Percentiles rank a stretch among this genome's conserved stretches.
phyloP scores from a whole-genome alignment of 2,888 invertebrate genomes.

The Thalpophila matura region DNA sequence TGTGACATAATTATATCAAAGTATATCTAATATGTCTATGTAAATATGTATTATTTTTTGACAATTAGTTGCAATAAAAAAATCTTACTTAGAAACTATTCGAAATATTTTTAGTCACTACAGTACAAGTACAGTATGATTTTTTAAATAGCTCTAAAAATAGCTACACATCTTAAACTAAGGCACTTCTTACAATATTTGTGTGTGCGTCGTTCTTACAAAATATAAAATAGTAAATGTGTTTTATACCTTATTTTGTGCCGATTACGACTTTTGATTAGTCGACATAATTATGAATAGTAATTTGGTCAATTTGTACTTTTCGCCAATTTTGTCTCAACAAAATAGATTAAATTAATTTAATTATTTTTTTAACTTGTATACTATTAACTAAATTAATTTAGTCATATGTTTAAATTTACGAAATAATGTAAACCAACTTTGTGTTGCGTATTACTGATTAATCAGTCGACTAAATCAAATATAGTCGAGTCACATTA shows the following conservation, averaged over 20 bases:
- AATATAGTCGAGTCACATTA: conserved; percentile 36
- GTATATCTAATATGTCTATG: background rate
- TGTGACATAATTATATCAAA: conserved; percentile 11
- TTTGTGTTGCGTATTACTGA: background rate
- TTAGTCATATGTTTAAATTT: background rate
- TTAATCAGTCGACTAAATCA: conserved; percentile 35
- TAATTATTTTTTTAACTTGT: too few relatives aligned
- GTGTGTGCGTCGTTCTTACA: conserved; percentile 67
- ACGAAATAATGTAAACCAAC: background rate
- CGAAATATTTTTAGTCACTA: conserved; percentile 32
- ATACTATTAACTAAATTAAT: background rate
- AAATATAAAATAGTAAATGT: conserved; percentile 53
- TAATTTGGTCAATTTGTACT: background rate
- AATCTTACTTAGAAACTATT: conserved; percentile 16
- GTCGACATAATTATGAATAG: conserved; percentile 6
- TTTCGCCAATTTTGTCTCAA: too few relatives aligned
- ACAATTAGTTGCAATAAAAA: conserved; percentile 16
- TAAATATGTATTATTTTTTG: conserved; percentile 5
- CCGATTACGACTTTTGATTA: conserved; percentile 34
- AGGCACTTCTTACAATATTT: conserved; percentile 73
- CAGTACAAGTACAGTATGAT: conserved; percentile 56
- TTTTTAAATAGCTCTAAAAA: conserved; percentile 65
- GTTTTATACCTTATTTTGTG: conserved; percentile 42
- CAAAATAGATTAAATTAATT: too few relatives aligned
- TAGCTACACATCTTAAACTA: conserved; percentile 66